Percentiles rank a stretch among this genome's conserved stretches.
Evolutionary conservation across 2,888 invertebrate genomes (phyloP).

Genomic region (Spodoptera picta): DNA sequence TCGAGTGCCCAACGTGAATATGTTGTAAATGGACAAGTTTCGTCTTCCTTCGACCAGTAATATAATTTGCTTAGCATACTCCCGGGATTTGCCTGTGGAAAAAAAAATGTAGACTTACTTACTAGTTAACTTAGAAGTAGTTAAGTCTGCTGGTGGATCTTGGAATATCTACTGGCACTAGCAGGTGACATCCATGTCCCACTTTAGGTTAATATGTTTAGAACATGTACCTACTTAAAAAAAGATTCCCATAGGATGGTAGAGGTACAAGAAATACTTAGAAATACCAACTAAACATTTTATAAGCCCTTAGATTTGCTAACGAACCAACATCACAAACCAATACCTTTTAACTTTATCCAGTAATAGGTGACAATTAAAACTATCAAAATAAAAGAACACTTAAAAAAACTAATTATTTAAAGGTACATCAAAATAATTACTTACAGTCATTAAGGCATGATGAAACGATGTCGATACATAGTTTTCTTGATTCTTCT

Average conservation of each 20-base stretch:
- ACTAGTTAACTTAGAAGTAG: too few relatives aligned
- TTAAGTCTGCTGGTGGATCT: too few relatives aligned
- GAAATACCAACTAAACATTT: too few relatives aligned
- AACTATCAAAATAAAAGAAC: constrained; percentile 21
- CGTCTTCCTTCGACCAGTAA: constrained; percentile 68
- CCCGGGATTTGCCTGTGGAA: constrained; percentile 65
- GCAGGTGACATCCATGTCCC: too few relatives aligned
- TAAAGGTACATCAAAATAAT: constrained; percentile 14
- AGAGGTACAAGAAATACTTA: too few relatives aligned
- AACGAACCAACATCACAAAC: too few relatives aligned
- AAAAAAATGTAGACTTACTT: constrained; percentile 14
- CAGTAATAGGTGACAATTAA: constrained; percentile 13
- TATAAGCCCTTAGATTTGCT: too few relatives aligned
- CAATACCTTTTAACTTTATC: too few relatives aligned
- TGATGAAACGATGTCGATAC: constrained; percentile 60
- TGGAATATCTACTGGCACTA: too few relatives aligned
- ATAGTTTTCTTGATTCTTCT: constrained; percentile 61
- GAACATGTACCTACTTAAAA: too few relatives aligned
- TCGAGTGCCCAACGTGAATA: constrained; percentile 65
- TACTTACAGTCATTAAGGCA: constrained; percentile 65
- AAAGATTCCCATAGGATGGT: too few relatives aligned
- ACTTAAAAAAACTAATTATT: constrained; percentile 8
- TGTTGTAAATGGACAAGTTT: constrained; percentile 69
- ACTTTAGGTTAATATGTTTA: too few relatives aligned
- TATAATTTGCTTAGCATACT: constrained; percentile 66